A percentile compares a stretch with the other conserved stretches of the same genome.
Evolutionary conservation across 2,113 vertebrate genomes (phyloP).

Genomic region (Meriones unguiculatus): DNA sequence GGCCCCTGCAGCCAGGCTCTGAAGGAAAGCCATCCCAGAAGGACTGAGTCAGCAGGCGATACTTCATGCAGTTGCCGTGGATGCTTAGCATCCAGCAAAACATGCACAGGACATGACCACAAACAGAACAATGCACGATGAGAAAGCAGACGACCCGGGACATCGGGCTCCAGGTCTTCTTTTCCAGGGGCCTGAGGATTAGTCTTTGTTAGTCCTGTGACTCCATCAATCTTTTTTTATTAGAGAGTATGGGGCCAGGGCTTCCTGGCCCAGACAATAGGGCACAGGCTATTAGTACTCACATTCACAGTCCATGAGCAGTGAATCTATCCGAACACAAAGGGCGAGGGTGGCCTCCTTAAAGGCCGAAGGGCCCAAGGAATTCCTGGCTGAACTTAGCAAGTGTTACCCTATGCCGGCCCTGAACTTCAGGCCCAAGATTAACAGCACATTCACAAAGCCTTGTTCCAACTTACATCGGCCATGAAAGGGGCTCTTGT

Average conservation of each 20-base stretch:
- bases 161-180: not conserved
- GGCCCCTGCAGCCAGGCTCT: not conserved
- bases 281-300: not conserved
- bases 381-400: conserved; percentile 9
- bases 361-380: not conserved
- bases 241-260: not conserved
- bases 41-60: not conserved
- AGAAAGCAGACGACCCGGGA: not conserved
- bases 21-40: not conserved
- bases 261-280: not conserved
- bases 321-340: not conserved
- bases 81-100: not conserved
- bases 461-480: not conserved
- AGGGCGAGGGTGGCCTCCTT: not conserved
- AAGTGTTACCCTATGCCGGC: not conserved
- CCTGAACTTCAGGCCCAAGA: conserved; percentile 39
- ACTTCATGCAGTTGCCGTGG: not conserved
- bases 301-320: not conserved
- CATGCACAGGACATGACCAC: too few relatives aligned
- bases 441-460: conserved; percentile 11
- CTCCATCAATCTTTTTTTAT: not conserved
- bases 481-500: conserved; percentile 1
- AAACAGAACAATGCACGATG: not conserved
- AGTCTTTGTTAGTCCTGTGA: not conserved
- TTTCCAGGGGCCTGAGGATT: not conserved